Base-by-base conservation (phyloP, 2,888 invertebrate species). In the Idaea biselata region DNA sequence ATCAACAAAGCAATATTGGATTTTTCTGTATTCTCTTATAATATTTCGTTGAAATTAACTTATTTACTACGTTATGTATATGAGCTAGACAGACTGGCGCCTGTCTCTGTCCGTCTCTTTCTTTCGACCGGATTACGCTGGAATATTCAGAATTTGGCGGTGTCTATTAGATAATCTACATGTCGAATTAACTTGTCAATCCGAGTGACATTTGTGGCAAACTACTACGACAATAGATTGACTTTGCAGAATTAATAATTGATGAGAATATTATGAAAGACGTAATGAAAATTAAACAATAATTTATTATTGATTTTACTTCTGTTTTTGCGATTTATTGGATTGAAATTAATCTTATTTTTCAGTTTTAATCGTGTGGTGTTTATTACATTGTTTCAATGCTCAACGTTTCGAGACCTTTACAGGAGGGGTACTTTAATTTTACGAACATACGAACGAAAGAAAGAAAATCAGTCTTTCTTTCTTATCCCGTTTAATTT, bases 11-110 rank as follows among this genome's bases (percentile, higher is more conserved):
- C 68, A 73, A 70, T 71, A 67, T 66, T 70, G 73, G 72, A 76
- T 44, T 77, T 73, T 71, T 74, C 74, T 71, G 73, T 77, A 80
- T 77, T 70, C 77, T 69, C 76, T 73, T 44, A 44, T 72, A 71
- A 83, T 86, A 86, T 83, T 83, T 86, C 80, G 82, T 71, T 77
- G 75, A 81, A 82, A 87, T 87, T 84, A 86, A 83, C 83, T 85
- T 87, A 85, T 84, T 88, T 81, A 70, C 73, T 73, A 69, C 70
- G 77, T 77, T 81, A 81, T 81, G 79, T 81, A 81, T 81, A 81
- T 79, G 70, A 81, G 79, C 58, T 71, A 87, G 88, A 84, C 88
- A 67, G 75, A 68, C 72, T 69, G 89, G 85, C 85, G 86, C 79
- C 86, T 73, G 18, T 11, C 44, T 25, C 1, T 44, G 44, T 44